phyloP scores from a whole-genome alignment of 2,797 vertebrate species.

The Alca torda region DNA sequence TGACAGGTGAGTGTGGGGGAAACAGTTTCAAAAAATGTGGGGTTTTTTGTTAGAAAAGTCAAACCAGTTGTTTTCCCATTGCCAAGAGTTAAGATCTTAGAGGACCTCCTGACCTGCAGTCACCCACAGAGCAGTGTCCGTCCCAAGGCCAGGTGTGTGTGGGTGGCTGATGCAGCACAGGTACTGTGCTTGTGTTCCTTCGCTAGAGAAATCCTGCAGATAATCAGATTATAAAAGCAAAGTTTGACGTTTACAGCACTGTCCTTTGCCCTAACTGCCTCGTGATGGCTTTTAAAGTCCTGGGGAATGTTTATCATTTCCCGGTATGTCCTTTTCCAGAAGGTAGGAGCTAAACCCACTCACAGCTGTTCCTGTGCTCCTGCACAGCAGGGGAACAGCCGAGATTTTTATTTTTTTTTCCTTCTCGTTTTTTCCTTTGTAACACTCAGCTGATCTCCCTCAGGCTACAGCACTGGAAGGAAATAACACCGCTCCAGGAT shows the following conservation, averaged over 20 bases:
- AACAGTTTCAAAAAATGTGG: not conserved
- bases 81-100: not conserved
- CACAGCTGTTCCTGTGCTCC: not conserved
- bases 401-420: not conserved
- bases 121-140: not conserved
- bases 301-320: not conserved
- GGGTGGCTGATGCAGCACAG: not conserved
- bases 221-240: not conserved
- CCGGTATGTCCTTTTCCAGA: not conserved
- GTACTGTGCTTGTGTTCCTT: not conserved
- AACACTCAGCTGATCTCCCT: not conserved
- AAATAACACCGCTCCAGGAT: not conserved
- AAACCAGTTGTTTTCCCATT: not conserved
- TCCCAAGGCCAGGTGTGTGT: not conserved
- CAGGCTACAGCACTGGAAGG: not conserved
- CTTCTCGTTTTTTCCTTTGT: not conserved
- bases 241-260: not conserved
- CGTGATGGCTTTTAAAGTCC: not conserved
- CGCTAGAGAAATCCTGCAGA: not conserved
- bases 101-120: not conserved
- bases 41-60: not conserved
- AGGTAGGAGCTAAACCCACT: not conserved
- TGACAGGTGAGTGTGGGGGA: not conserved
- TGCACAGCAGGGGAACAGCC: not conserved
- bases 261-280: not conserved